Conservation (phyloP, 2,888 invertebrate genomes). For the Nemurella pictetii region DNA sequence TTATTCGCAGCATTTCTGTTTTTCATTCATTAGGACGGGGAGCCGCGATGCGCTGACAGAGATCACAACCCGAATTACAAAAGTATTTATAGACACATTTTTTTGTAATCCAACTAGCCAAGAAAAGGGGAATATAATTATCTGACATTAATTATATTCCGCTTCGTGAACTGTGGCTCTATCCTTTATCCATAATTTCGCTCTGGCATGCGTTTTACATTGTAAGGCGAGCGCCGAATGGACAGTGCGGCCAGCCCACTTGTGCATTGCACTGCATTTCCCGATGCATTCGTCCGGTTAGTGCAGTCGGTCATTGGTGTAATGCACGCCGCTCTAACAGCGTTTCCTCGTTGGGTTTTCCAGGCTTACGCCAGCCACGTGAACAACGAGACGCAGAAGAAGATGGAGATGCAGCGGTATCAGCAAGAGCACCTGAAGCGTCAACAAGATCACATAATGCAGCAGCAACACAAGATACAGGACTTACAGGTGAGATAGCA, state of each 20-base stretch:
- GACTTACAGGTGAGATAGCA: conserved; percentile 52
- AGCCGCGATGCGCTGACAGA: background rate
- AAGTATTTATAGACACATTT: background rate
- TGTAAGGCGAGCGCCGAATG: no score
- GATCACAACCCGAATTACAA: background rate
- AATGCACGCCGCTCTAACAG: no score
- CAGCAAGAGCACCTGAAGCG: conserved; percentile 67
- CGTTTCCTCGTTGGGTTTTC: conserved; percentile 29
- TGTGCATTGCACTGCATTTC: no score
- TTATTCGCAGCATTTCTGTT: conserved; percentile 20
- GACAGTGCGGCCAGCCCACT: no score
- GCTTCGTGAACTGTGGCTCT: background rate
- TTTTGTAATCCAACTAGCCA: background rate
- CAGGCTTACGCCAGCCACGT: conserved; percentile 53
- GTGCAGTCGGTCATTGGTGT: no score
- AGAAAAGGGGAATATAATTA: conserved; percentile 4
- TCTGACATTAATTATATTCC: background rate
- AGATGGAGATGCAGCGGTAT: conserved; percentile 71
- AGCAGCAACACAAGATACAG: conserved; percentile 62
- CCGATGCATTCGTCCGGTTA: no score
- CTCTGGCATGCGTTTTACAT: background rate
- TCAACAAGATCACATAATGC: conserved; percentile 62
- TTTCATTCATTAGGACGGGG: conserved; percentile 28
- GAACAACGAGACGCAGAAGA: conserved; percentile 61
- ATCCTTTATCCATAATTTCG: background rate